Evolutionary conservation across 2,888 invertebrate species (phyloP), one percentile per base, ranked within the genome.

Genomic region (Thecophora atra): DNA sequence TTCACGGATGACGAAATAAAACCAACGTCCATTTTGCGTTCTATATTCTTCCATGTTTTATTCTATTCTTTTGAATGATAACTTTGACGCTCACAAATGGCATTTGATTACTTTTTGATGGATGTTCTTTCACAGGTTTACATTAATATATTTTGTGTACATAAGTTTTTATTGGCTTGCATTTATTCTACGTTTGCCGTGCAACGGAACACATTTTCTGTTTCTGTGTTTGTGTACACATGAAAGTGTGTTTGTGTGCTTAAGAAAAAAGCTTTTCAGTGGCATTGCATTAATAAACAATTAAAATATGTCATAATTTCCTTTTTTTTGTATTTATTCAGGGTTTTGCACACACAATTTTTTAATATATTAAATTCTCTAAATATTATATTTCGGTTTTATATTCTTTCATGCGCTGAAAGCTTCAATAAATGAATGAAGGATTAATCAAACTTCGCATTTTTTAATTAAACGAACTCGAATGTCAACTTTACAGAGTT

Each of bases 291-390:
- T 30, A 51, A 66, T 30, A 30, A 30, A n/a, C 69, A 64, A 66
- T 71, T 68, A 73, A 44, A 64, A 37, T 37, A 11, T 37, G 37
- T 37, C 37, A 37, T 37, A n/a, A n/a, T n/a, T n/a, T n/a, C 37
- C 7, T 37, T 37, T 37, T 37, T 37, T 37, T 1, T 37, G 7
- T 11, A 37, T 37, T 37, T 37, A 37, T 11, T 8, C 37, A 37
- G 6, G 11, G 6, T 37, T 60, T 63, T 71, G 67, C 64, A 71
- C 71, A 73, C 73, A 69, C 51, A 73, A 62, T 66, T 66, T 56
- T 70, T 51, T 62, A 69, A 64, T 44, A 70, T 66, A 30, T 28
- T 56, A 2, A 26, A 37, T 37, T 37, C 37, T 37, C 11, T 2
- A 37, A 37, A 37, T 37, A 37, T 37, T 37, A 37, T 8, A 37